phyloP scores from a whole-genome alignment of 2,888 invertebrate genomes.

The Salticus scenicus region DNA sequence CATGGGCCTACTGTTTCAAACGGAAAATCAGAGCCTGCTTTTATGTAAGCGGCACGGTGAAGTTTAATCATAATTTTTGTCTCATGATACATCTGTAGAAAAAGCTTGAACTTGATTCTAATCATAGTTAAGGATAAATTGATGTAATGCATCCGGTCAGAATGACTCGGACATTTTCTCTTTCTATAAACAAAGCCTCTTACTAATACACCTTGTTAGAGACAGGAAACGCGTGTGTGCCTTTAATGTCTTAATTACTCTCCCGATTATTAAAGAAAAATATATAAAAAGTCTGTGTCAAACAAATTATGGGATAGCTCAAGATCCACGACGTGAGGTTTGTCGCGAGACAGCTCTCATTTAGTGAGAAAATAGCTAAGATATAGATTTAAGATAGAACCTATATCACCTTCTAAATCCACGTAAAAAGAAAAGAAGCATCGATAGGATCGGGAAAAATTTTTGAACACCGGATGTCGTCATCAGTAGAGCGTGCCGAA shows the following conservation, averaged over 20 bases:
- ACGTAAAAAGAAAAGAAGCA: conserved; percentile 35
- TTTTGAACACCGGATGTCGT: conserved; percentile 61
- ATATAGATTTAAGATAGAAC: conserved; percentile 35
- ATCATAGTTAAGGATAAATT: background rate
- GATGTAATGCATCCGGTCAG: background rate
- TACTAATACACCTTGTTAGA: background rate
- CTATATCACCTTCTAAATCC: conserved; percentile 16
- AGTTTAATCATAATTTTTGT: too few relatives aligned
- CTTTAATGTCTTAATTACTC: background rate
- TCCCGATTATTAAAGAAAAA: background rate
- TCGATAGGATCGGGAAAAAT: conserved; percentile 26
- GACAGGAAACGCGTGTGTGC: background rate
- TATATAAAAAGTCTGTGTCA: background rate
- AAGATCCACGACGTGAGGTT: background rate
- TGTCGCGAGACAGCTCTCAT: conserved; percentile 33
- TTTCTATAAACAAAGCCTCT: background rate
- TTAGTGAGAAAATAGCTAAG: conserved; percentile 19
- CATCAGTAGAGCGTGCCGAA: conserved; percentile 59
- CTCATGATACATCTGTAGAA: too few relatives aligned
- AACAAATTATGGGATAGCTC: background rate
- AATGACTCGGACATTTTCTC: background rate
- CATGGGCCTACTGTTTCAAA: too few relatives aligned
- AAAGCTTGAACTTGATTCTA: too few relatives aligned
- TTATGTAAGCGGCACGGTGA: too few relatives aligned
- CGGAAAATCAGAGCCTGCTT: too few relatives aligned